Evolutionary conservation across 1,140 invertebrate genomes (phyloP).

Genomic region (Nasonia vitripennis): DNA sequence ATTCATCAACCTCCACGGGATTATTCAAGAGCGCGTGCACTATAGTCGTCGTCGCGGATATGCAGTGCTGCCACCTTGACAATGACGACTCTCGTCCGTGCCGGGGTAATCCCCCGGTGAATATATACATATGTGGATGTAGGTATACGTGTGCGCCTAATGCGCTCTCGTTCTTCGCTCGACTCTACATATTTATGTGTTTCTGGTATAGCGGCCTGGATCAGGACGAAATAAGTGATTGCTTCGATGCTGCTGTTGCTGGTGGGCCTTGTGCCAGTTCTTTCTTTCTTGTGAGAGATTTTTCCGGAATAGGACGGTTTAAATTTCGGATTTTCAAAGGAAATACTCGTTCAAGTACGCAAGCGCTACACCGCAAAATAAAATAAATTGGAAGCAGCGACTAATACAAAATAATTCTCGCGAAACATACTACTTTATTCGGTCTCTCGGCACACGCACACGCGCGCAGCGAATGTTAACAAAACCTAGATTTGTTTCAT

Average conservation of each 20-base stretch:
- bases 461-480: background rate
- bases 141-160: slow-evolving; percentile 50
- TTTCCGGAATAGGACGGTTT: background rate
- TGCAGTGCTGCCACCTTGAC: background rate
- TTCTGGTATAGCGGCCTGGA: background rate
- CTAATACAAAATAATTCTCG: too few relatives aligned
- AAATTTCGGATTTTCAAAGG: too few relatives aligned
- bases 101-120: slow-evolving; percentile 57
- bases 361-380: too few relatives aligned
- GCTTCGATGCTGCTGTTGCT: background rate
- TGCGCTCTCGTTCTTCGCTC: background rate
- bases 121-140: slow-evolving; percentile 57
- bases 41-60: background rate
- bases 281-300: background rate
- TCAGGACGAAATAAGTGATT: slow-evolving; percentile 33
- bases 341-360: too few relatives aligned
- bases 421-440: too few relatives aligned
- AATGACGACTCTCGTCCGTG: background rate
- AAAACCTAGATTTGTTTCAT: background rate
- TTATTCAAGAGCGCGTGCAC: slow-evolving; percentile 55
- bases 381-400: too few relatives aligned
- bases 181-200: slow-evolving; percentile 21
- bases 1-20: slow-evolving; percentile 68
- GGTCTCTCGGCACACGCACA: too few relatives aligned
- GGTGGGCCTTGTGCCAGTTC: background rate